These are phyloP conservation scores for Parnassius glacialis DNA, from an alignment of 2,888 invertebrate genomes.

Conservation along the genomic window DNA sequence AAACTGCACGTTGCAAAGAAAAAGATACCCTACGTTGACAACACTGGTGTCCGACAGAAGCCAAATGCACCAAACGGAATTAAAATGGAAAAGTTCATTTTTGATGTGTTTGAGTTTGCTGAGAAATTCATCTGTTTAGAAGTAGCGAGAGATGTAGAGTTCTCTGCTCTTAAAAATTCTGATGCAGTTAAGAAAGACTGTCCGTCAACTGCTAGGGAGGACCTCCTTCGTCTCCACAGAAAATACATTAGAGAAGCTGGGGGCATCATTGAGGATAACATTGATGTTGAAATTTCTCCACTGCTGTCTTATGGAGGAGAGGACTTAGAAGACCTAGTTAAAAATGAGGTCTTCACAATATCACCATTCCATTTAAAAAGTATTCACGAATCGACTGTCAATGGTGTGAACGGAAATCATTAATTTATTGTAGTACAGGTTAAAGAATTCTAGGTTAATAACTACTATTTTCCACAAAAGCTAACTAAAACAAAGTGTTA, in stretches of 20 bases:
- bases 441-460: not conserved
- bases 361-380: slow-evolving; percentile 83
- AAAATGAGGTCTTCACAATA: slow-evolving; percentile 84
- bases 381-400: slow-evolving; percentile 55
- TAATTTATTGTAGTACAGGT: slow-evolving; percentile 34
- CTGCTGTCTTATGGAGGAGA: slow-evolving; percentile 95
- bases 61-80: slow-evolving; percentile 96
- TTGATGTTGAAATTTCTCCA: slow-evolving; percentile 95
- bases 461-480: not conserved
- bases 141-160: slow-evolving; percentile 94
- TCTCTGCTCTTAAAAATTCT: slow-evolving; percentile 97
- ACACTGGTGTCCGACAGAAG: slow-evolving; percentile 84
- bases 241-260: slow-evolving; percentile 91
- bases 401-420: slow-evolving; percentile 67
- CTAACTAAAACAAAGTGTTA: slow-evolving; percentile 2
- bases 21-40: slow-evolving; percentile 94
- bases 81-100: slow-evolving; percentile 99
- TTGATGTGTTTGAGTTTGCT: slow-evolving; percentile 98
- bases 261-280: slow-evolving; percentile 83
- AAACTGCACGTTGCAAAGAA: slow-evolving; percentile 98
- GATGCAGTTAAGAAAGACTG: slow-evolving; percentile 94
- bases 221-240: slow-evolving; percentile 88
- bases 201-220: slow-evolving; percentile 91
- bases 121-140: slow-evolving; percentile 96
- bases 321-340: slow-evolving; percentile 84